Percentiles rank a stretch among this genome's conserved stretches.
Conservation (phyloP, 2,113 vertebrate species). For the Geothlypis trichas region DNA sequence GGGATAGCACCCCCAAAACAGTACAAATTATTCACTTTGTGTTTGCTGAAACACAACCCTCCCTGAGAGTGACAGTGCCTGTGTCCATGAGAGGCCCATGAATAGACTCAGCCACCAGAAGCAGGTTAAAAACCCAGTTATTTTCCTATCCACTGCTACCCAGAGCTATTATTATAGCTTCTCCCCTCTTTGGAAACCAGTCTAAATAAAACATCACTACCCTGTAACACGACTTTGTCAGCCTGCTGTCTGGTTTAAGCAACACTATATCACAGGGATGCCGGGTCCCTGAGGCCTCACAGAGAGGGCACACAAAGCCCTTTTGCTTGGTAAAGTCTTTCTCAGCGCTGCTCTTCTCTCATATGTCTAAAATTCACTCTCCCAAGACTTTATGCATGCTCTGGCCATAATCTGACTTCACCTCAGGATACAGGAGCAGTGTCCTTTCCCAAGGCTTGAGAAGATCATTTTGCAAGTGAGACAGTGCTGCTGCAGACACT, state of each 20-base stretch:
- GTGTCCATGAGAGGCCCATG: neutral
- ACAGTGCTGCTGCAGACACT: neutral
- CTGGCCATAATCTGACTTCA: neutral
- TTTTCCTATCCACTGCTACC: neutral
- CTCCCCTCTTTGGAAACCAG: neutral
- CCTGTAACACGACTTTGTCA: neutral
- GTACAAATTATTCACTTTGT: neutral
- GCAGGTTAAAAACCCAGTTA: neutral
- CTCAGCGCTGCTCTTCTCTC: neutral
- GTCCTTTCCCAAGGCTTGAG: neutral
- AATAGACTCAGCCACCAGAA: neutral
- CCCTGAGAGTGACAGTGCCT: neutral
- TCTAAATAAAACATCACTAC: neutral
- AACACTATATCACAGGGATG: neutral
- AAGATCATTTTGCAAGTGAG: fast-evolving
- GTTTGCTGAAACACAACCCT: neutral
- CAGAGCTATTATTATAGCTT: neutral
- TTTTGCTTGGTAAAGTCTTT: neutral
- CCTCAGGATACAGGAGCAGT: neutral
- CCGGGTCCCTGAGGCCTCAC: neutral
- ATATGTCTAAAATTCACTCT: neutral
- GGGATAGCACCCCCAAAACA: neutral
- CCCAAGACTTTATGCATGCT: neutral
- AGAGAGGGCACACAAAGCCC: neutral
- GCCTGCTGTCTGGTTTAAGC: neutral